A percentile compares a stretch with the other conserved stretches of the same genome.
Evolutionary conservation across 2,888 invertebrate species (phyloP).

Genomic region (Troglohyphantes excavatus): DNA sequence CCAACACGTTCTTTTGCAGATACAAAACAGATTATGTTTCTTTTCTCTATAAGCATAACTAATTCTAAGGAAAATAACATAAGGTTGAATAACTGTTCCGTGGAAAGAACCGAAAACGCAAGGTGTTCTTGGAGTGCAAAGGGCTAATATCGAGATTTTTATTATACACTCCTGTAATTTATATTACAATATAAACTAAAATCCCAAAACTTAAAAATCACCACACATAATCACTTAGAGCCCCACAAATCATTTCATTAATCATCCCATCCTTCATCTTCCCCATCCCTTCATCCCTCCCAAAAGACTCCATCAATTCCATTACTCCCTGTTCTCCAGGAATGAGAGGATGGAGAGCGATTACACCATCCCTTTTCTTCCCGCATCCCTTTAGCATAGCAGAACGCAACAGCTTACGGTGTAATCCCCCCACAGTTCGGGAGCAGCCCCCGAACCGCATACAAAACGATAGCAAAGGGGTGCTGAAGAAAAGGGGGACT

Average conservation of each 20-base stretch:
- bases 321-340: background rate
- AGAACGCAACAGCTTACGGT: slow-evolving; percentile 50
- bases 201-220: too few relatives aligned
- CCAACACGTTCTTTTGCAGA: too few relatives aligned
- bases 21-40: too few relatives aligned
- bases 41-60: too few relatives aligned
- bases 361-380: slow-evolving; percentile 19
- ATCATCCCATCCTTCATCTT: background rate
- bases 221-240: too few relatives aligned
- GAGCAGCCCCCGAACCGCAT: slow-evolving; percentile 22
- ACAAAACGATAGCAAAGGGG: slow-evolving; percentile 16
- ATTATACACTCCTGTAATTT: too few relatives aligned
- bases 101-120: too few relatives aligned
- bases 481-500: background rate
- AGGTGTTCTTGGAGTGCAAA: too few relatives aligned
- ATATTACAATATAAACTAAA: too few relatives aligned
- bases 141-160: too few relatives aligned
- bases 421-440: slow-evolving; percentile 35
- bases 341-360: slow-evolving; percentile 24
- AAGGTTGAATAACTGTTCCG: too few relatives aligned
- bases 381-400: slow-evolving; percentile 14
- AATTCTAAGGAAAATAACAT: too few relatives aligned
- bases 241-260: background rate
- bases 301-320: background rate
- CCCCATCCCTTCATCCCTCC: background rate